Conservation (phyloP, 1,140 invertebrate species). For the Trichonephila clavipes region DNA sequence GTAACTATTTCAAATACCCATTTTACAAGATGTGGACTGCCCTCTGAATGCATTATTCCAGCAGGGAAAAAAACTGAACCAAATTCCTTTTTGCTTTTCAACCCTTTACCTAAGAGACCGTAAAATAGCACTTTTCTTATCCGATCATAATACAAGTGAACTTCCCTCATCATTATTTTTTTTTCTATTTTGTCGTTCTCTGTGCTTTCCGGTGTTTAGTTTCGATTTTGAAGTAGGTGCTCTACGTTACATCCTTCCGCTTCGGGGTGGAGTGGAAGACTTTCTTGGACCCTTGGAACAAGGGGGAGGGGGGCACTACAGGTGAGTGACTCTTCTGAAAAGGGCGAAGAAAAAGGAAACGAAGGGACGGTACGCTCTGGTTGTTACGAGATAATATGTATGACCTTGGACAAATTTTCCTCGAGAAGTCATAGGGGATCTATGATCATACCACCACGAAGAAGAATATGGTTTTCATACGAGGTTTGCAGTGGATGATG, state of each 20-base stretch:
- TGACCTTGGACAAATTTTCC: conserved; percentile 41
- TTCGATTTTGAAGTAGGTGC: conserved; percentile 24
- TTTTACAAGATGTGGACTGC: too few species aligned
- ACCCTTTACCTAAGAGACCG: conserved; percentile 5
- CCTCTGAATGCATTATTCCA: too few species aligned
- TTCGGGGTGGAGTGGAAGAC: not conserved
- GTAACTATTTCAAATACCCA: too few species aligned
- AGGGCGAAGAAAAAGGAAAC: conserved; percentile 18
- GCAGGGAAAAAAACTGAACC: too few species aligned
- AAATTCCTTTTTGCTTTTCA: not conserved
- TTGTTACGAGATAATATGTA: not conserved
- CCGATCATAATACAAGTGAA: not conserved
- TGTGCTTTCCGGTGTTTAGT: conserved; percentile 49
- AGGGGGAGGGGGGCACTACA: not conserved
- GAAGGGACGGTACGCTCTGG: not conserved
- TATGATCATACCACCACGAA: not conserved
- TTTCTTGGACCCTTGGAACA: not conserved
- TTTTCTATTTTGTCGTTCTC: not conserved
- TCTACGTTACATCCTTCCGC: conserved; percentile 36
- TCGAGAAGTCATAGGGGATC: not conserved
- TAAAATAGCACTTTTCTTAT: not conserved
- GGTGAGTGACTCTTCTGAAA: conserved; percentile 54
- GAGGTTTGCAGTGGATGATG: too few species aligned
- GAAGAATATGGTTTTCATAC: not conserved
- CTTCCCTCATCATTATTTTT: not conserved